phyloP scores from a whole-genome alignment of 2,888 invertebrate species.

The Meiosimyza platycephala region DNA sequence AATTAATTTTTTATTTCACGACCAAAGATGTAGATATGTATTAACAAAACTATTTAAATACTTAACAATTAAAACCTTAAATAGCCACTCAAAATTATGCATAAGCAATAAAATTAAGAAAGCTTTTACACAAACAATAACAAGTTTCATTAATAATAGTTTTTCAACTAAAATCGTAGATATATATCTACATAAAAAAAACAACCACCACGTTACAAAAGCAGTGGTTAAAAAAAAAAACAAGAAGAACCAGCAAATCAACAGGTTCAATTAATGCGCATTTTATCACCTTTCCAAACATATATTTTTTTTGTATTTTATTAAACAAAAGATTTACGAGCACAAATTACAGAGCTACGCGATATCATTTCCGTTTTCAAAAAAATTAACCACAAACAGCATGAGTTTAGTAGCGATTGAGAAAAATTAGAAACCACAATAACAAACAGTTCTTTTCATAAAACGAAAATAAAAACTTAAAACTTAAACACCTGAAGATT shows the following conservation, averaged over 20 bases:
- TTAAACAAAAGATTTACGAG: constrained; percentile 53
- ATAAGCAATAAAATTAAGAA: no score
- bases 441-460: constrained; percentile 44
- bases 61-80: no score
- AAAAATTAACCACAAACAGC: constrained; percentile 37
- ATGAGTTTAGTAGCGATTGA: constrained; percentile 42
- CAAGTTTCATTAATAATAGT: no score
- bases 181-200: no score
- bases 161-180: no score
- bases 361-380: constrained; percentile 58
- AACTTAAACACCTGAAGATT: constrained; percentile 24
- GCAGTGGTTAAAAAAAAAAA: no score
- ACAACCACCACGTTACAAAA: no score
- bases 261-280: constrained; percentile 36
- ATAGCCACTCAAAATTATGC: no score
- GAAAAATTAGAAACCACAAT: constrained; percentile 43
- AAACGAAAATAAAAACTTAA: constrained; percentile 42
- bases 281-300: constrained; percentile 39
- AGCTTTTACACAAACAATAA: no score
- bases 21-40: no score
- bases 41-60: no score
- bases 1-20: no score
- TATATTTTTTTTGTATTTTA: constrained; percentile 29
- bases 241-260: constrained; percentile 19
- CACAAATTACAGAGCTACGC: constrained; percentile 58